Conservation (phyloP, 2,113 vertebrate genomes). For the Sciurus niger region DNA sequence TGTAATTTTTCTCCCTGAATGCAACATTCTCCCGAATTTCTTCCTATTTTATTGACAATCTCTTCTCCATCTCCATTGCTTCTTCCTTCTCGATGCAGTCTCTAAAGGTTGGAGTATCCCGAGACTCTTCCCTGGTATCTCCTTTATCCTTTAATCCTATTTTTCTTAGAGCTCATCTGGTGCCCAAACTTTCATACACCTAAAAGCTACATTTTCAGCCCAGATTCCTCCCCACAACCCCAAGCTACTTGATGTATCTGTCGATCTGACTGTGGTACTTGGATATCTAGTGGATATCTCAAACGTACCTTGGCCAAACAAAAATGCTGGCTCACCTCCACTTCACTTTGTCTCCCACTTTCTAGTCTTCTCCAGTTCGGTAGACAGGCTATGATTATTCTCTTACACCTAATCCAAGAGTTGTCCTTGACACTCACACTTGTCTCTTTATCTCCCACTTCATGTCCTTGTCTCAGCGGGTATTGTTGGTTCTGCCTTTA, state of each 20-base stretch:
- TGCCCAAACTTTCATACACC: not conserved
- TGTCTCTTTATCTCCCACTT: not conserved
- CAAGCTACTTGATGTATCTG: fast-evolving
- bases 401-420: not conserved
- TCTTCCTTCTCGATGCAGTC: not conserved
- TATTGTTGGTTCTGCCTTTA: not conserved
- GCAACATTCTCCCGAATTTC: not conserved
- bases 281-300: too few relatives aligned
- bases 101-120: not conserved
- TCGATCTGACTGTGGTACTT: not conserved
- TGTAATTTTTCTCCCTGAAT: not conserved
- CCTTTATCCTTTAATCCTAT: not conserved
- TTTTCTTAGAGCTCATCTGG: not conserved
- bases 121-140: not conserved
- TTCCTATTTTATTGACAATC: not conserved
- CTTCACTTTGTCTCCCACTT: not conserved
- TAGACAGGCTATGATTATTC: not conserved
- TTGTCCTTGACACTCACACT: not conserved
- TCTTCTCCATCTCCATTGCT: not conserved
- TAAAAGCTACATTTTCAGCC: not conserved
- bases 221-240: not conserved
- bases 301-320: too few relatives aligned
- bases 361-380: not conserved
- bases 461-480: not conserved
- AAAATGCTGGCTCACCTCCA: not conserved